Base-by-base conservation (phyloP, 2,797 vertebrate species). In the Myotis findleyi region DNA sequence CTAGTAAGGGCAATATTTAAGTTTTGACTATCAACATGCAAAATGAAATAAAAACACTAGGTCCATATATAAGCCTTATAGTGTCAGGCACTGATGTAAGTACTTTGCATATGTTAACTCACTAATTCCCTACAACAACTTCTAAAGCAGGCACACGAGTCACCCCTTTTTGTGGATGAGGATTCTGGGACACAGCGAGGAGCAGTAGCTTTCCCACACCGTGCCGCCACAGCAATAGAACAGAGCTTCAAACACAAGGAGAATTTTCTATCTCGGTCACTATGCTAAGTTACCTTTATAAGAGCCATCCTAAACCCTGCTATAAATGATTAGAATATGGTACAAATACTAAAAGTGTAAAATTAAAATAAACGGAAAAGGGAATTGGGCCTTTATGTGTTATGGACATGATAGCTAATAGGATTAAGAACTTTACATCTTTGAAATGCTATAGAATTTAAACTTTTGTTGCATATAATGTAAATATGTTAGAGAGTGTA, bases 301-400 rank as follows among this genome's bases (percentile, higher is more conserved):
- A 49, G 21, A 80, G 6, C 7, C 7, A n/a, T 59, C n/a, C 25
- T 51, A 51, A 79, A 41, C 8, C 27, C 4, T 14, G 16, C 3
- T 47, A 33, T 20, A 62, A 88, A 27, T 71, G 8, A 80, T 66
- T 33, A 76, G 13, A 72, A 71, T 80, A 18, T 82, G 51, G 87
- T 71, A 13, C 14, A 33, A 10, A 64, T 25, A 10, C 51, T 49
- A 75, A n/a, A 68, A 53, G 41, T 36, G n/a, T 7, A 79, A 76
- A 94, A 59, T 47, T 23, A 69, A 76, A 64, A 55, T 64, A 59
- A 87, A 25, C 33, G 38, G 77, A 16, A 84, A 83, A 85, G 25
- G 2, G 3, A 86, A 84, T 27, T 25, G 27, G 12, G 1, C 1
- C n/a, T 81, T 79, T 33, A 4, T 87, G 59, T 87, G 33, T 51